Percentiles rank a stretch among this genome's conserved stretches.
phyloP scores from a whole-genome alignment of 2,113 vertebrate species.

The Bolborhynchus lineola region DNA sequence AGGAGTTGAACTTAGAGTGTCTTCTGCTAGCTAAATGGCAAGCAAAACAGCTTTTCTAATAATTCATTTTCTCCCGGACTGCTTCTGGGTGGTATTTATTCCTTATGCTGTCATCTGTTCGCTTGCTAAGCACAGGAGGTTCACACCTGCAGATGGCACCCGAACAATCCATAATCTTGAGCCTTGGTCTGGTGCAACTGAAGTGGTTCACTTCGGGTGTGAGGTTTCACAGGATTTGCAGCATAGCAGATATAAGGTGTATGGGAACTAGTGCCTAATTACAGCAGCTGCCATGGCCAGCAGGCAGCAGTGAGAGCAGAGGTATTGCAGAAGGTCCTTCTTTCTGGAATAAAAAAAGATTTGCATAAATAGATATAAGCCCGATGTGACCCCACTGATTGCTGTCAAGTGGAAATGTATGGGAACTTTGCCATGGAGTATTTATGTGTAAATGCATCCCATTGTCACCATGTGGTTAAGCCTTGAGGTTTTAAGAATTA shows the following conservation, averaged over 20 bases:
- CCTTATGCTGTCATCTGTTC: not conserved
- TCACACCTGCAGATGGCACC: not conserved
- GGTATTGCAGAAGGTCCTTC: not conserved
- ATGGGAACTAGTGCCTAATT: not conserved
- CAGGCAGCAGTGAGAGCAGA: not conserved
- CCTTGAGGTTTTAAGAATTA: not conserved
- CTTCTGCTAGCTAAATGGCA: not conserved
- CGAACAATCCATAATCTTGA: fast-evolving
- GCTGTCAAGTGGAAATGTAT: not conserved
- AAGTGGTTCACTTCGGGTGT: not conserved
- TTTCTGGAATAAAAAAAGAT: not conserved
- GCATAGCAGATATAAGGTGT: fast-evolving
- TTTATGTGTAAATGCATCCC: fast-evolving
- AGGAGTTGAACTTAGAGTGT: not conserved
- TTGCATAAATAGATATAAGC: not conserved
- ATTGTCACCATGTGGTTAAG: not conserved
- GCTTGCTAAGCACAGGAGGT: not conserved
- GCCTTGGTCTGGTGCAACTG: not conserved
- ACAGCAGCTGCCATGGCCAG: not conserved
- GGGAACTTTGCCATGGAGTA: not conserved
- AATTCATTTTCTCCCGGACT: fast-evolving
- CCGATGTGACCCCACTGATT: not conserved
- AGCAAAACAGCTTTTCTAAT: not conserved
- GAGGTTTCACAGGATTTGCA: not conserved
- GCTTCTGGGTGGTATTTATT: not conserved